Base-by-base conservation (phyloP, 2,888 invertebrate genomes). In the Drosophila maculinotata region DNA sequence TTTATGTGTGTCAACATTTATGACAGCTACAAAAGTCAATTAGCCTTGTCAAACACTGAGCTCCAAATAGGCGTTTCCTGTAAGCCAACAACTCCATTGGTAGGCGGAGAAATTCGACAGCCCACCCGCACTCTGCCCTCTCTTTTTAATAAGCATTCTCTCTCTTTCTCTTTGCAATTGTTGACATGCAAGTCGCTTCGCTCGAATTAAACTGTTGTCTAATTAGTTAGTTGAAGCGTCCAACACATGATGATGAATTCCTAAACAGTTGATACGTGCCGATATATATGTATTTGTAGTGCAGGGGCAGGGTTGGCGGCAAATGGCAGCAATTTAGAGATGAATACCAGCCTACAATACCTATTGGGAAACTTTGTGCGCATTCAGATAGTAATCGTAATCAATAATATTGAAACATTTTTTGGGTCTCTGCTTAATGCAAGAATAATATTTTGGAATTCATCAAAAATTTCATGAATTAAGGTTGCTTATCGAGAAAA, bases 21-120 rank as follows among this genome's bases (percentile, higher is more conserved):
- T 76, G 68, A 48, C 74, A 65, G 68, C 70, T 36, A 76, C 79
- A 81, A 79, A 81, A 79, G 67, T 70, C 74, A 79, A 81, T 79
- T 81, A 79, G 70, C 74, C 64, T 36, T 62, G 66, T 17, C 47
- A 58, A 58, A 59, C 44, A 51, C 28, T 31, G 38, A 52, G 9
- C 12, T 47, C 7, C 17, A 9, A 36, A 15, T 17, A 12, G 25
- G 25, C 35, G 12, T 31, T 35, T 39, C 26, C 17, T 31, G 20
- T 20, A 25, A 48, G 52, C 17, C 9, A 15, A 31, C 12, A 20
- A 3, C 30, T n/a, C 15, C 20, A 12, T 8, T 33, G 14, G 28
- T 30, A 36, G 25, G 10, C n/a, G 10, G 8, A n/a, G 8, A n/a
- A 36, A n/a, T 8, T 28, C 8, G 1, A 20, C 20, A 31, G 25